Conservation (phyloP, 53 echinoderm and acorn worm genomes). For the Temnopleurus reevesii region DNA sequence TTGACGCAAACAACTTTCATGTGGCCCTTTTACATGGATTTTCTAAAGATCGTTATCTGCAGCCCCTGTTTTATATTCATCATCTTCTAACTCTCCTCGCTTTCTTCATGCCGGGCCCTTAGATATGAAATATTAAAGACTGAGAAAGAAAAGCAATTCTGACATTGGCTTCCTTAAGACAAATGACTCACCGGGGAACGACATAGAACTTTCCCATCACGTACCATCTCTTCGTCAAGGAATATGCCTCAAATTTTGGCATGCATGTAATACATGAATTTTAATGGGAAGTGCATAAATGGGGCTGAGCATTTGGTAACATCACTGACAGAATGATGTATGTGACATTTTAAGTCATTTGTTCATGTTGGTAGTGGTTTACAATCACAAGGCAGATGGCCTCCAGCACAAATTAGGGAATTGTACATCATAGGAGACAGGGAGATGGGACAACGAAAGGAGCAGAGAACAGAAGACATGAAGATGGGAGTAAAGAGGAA, state of each 20-base stretch:
- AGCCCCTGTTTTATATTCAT: neutral
- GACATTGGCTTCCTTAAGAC: conserved; percentile 32
- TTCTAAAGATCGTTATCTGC: neutral
- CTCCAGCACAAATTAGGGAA: conserved; percentile 26
- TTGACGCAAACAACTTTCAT: too few relatives aligned
- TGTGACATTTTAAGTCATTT: conserved; percentile 49
- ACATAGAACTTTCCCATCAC: conserved; percentile 24
- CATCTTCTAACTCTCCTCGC: neutral
- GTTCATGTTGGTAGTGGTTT: conserved; percentile 41
- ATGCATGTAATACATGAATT: conserved; percentile 47
- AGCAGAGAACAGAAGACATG: neutral
- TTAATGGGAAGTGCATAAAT: conserved; percentile 32
- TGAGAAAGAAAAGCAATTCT: conserved; percentile 27
- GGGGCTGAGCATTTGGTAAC: conserved; percentile 33
- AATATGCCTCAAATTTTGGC: conserved; percentile 28
- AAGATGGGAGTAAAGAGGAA: neutral
- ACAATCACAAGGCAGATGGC: conserved; percentile 18
- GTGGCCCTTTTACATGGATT: neutral
- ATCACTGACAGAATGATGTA: conserved; percentile 25
- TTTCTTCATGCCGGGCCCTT: too few relatives aligned
- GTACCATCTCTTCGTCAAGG: neutral
- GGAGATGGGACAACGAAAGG: neutral
- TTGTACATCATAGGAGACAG: neutral
- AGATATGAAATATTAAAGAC: conserved; percentile 15
- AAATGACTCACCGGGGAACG: neutral